A percentile compares a stretch with the other conserved stretches of the same genome.
Evolutionary conservation across 2,113 vertebrate species (phyloP).

Genomic region (Scomber japonicus): DNA sequence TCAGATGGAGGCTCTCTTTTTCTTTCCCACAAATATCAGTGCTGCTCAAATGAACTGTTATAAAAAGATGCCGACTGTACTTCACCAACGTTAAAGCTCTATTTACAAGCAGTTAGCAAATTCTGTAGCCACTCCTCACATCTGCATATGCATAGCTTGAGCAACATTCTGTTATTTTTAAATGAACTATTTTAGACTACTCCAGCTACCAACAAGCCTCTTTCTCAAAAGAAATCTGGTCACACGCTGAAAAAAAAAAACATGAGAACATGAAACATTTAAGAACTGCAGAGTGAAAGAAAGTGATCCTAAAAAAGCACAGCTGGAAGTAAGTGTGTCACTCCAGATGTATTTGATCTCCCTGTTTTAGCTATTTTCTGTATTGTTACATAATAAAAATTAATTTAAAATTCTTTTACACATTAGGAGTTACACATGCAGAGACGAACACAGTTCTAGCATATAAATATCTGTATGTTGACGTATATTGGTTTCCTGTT

Average conservation of each 20-base stretch:
- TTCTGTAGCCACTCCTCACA: neutral
- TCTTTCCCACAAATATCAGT: neutral
- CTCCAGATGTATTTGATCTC: conserved; percentile 26
- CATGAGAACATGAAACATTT: conserved; percentile 29
- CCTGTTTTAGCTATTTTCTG: conserved; percentile 16
- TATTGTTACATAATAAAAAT: conserved; percentile 12
- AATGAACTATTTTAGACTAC: conserved; percentile 27
- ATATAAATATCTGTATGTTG: conserved; percentile 7
- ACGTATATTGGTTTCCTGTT: conserved; percentile 57
- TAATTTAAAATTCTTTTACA: neutral
- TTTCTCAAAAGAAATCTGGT: no score
- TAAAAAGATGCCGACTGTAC: neutral
- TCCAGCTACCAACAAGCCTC: neutral
- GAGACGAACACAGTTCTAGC: neutral
- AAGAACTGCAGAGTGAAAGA: conserved; percentile 9
- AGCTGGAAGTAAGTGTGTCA: conserved; percentile 19
- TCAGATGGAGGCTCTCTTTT: conserved; percentile 2
- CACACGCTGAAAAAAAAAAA: neutral
- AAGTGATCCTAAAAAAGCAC: neutral
- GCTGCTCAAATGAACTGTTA: neutral
- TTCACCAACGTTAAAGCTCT: neutral
- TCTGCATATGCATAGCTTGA: neutral
- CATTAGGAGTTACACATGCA: neutral
- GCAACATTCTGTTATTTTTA: conserved; percentile 41
- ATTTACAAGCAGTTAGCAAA: neutral